Conservation (phyloP, 2,888 invertebrate species). For the Callinectes sapidus region DNA sequence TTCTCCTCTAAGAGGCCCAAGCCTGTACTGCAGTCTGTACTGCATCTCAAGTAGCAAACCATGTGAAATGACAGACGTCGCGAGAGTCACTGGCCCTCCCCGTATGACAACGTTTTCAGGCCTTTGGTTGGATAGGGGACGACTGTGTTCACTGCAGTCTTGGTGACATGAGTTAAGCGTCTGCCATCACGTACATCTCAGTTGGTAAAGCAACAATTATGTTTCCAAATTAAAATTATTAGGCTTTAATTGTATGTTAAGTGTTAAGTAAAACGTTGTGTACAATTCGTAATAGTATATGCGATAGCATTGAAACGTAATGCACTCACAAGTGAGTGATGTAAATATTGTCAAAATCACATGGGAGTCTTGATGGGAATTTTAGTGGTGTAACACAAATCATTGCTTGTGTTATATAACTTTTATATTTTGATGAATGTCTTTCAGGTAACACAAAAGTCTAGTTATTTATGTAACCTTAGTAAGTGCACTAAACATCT, state of each 20-base stretch:
- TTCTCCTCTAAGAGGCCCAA: not conserved
- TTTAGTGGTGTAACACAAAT: not conserved
- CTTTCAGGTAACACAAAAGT: not conserved
- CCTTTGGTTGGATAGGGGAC: not conserved
- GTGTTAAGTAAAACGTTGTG: not conserved
- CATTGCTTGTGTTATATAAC: not conserved
- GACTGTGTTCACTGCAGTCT: not conserved
- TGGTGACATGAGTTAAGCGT: not conserved
- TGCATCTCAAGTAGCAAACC: not conserved
- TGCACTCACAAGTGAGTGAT: not conserved
- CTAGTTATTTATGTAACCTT: not conserved
- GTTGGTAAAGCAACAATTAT: not conserved
- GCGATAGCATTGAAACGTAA: not conserved
- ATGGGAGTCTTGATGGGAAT: not conserved
- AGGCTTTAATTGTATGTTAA: constrained; percentile 21
- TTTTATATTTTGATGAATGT: not conserved
- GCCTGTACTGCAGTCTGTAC: constrained; percentile 9
- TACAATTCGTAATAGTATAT: not conserved
- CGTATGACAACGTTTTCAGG: not conserved
- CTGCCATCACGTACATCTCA: not conserved
- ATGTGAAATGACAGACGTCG: not conserved
- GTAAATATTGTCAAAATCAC: not conserved
- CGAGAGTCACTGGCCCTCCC: not conserved
- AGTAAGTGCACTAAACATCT: not conserved
- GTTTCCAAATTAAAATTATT: not conserved